Base-by-base conservation (phyloP, 2,113 vertebrate genomes). In the Psettodes erumei region DNA sequence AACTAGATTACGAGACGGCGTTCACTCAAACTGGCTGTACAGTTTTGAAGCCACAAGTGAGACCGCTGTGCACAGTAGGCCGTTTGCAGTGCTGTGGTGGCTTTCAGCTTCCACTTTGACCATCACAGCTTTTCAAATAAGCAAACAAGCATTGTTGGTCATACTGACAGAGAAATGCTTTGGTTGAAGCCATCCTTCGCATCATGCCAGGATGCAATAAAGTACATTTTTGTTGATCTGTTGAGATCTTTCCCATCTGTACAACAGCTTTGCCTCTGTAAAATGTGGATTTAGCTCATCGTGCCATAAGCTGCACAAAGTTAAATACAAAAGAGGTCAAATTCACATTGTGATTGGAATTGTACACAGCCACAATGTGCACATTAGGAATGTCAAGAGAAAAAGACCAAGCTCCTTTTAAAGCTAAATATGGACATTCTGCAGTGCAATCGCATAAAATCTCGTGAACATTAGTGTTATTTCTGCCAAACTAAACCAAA, bases 1-100 rank as follows among this genome's bases (percentile, higher is more conserved):
- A 82, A 85, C 55, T 37, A 76, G 69, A 76, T 88, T 79, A 83
- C 18, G 28, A 54, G 51, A 60, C 43, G 38, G 35, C 8, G 65
- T 30, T n/a, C 40, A 71, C 28, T n/a, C 15, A 37, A 21, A 59
- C 19, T 37, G 25, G 28, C n/a, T 61, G 43, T 25, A 35, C 21
- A 28, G 42, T 47, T 21, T 18, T 47, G 16, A 15, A n/a, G 9
- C 38, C 16, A 43, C 1, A 45, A 47, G 9, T 18, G 18, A 27
- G 19, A 6, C 25, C 4, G 16, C 18, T 28, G 53, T 60, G 30
- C 16, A 38, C 21, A 35, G 13, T n/a, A 13, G 33, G 47, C 12
- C 6, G n/a, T n/a, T n/a, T n/a, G n/a, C n/a, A n/a, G 51, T 13
- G 30, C 5, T 30, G 33, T 32, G 23, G n/a, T n/a, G n/a, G n/a